Percentiles rank a stretch among this genome's conserved stretches.
phyloP scores from a whole-genome alignment of 1,140 invertebrate species.

The Calliopsis andreniformis region DNA sequence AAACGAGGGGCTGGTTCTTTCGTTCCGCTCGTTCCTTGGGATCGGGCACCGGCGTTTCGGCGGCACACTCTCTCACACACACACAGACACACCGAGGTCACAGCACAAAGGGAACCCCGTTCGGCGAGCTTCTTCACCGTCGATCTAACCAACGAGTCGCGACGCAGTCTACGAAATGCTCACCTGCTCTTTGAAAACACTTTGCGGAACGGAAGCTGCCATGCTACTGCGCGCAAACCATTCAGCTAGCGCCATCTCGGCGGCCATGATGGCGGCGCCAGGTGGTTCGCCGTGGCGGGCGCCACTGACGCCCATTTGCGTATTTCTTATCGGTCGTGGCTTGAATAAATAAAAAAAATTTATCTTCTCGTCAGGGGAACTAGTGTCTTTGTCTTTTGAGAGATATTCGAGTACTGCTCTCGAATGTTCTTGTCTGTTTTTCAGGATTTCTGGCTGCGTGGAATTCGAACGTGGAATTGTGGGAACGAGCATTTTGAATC shows the following conservation, averaged over 20 bases:
- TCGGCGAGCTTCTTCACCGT: slow-evolving; percentile 6
- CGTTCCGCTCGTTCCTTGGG: no score
- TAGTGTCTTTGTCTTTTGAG: no score
- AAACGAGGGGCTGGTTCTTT: not conserved
- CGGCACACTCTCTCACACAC: slow-evolving; percentile 40
- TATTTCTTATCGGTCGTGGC: not conserved
- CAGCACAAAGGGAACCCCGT: not conserved
- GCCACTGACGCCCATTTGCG: not conserved
- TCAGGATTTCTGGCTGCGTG: no score
- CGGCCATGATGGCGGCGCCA: not conserved
- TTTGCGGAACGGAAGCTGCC: slow-evolving; percentile 52
- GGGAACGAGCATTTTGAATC: not conserved
- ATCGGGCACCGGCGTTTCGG: not conserved
- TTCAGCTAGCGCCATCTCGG: slow-evolving; percentile 51
- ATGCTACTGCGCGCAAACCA: slow-evolving; percentile 52
- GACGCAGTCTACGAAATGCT: slow-evolving; percentile 21
- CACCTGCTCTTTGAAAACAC: slow-evolving; percentile 52
- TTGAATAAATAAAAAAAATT: not conserved
- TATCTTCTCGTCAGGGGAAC: not conserved
- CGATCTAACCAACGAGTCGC: not conserved
- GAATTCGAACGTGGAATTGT: not conserved
- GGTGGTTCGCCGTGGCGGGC: not conserved
- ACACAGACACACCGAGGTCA: not conserved
- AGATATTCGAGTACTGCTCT: not conserved
- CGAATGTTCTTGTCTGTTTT: not conserved